Evolutionary conservation across 2,113 vertebrate genomes (phyloP).

Genomic region (Aythya baeri): DNA sequence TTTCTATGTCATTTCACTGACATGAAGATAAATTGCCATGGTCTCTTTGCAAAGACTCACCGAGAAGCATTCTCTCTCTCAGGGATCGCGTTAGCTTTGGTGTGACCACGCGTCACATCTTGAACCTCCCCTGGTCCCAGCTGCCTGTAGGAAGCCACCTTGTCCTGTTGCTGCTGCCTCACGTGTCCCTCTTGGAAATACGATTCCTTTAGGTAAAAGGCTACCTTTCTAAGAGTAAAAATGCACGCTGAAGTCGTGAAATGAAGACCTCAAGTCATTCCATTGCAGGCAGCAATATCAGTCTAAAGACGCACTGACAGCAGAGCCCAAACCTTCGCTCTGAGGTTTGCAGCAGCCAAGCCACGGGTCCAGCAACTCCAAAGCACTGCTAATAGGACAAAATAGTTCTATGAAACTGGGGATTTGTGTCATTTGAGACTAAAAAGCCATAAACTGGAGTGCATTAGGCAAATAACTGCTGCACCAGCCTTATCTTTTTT

Average conservation of each 20-base stretch:
- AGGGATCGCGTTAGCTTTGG: background rate
- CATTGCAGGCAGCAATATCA: background rate
- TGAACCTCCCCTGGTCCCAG: background rate
- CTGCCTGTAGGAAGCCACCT: background rate
- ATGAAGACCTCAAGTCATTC: background rate
- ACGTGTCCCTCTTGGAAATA: background rate
- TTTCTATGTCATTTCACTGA: background rate
- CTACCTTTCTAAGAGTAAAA: background rate
- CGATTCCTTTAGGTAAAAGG: background rate
- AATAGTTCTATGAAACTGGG: background rate
- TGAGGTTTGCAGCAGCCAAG: background rate
- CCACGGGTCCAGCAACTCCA: background rate
- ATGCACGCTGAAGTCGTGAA: background rate
- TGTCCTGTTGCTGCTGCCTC: background rate
- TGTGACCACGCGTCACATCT: background rate
- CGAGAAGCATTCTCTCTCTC: background rate
- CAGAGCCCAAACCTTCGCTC: background rate
- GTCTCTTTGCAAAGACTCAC: background rate
- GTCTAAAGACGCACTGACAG: background rate
- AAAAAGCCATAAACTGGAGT: background rate
- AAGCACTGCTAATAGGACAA: background rate
- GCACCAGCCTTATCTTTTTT: background rate
- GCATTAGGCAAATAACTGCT: slow-evolving; percentile 17
- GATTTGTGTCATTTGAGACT: background rate
- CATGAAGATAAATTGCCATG: background rate